phyloP scores from a whole-genome alignment of 2,888 invertebrate genomes.

The Meteorus colon region DNA sequence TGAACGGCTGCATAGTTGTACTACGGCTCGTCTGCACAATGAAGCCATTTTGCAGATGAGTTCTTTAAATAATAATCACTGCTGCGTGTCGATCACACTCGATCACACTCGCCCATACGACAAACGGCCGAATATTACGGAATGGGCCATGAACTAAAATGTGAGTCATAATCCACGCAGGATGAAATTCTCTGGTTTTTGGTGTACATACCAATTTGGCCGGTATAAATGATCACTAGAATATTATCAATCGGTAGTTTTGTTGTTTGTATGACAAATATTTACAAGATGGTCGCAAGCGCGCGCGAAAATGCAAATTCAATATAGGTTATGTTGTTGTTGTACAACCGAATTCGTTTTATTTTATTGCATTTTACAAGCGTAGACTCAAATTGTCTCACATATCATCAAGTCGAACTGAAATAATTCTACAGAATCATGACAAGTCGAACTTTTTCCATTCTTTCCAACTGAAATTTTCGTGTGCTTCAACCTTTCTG shows the following conservation, averaged over 20 bases:
- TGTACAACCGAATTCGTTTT: too few relatives aligned
- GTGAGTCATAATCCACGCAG: too few relatives aligned
- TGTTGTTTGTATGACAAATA: background rate
- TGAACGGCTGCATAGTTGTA: constrained; percentile 76
- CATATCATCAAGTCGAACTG: too few relatives aligned
- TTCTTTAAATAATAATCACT: background rate
- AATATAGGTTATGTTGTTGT: background rate
- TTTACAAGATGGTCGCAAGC: background rate
- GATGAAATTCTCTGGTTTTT: too few relatives aligned
- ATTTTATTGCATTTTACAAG: too few relatives aligned
- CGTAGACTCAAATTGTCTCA: too few relatives aligned
- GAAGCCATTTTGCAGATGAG: constrained; percentile 81
- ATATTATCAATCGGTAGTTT: background rate
- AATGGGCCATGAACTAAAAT: background rate
- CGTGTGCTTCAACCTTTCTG: too few relatives aligned
- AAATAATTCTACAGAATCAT: too few relatives aligned
- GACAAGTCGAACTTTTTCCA: too few relatives aligned
- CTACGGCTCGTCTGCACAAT: constrained; percentile 82
- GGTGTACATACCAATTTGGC: too few relatives aligned
- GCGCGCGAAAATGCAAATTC: constrained; percentile 10
- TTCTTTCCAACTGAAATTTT: too few relatives aligned
- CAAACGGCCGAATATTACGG: background rate
- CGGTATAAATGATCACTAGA: background rate
- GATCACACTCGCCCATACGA: background rate
- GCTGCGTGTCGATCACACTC: constrained; percentile 20